Base-by-base conservation (phyloP, 2,888 invertebrate genomes). In the Xestia c-nigrum region DNA sequence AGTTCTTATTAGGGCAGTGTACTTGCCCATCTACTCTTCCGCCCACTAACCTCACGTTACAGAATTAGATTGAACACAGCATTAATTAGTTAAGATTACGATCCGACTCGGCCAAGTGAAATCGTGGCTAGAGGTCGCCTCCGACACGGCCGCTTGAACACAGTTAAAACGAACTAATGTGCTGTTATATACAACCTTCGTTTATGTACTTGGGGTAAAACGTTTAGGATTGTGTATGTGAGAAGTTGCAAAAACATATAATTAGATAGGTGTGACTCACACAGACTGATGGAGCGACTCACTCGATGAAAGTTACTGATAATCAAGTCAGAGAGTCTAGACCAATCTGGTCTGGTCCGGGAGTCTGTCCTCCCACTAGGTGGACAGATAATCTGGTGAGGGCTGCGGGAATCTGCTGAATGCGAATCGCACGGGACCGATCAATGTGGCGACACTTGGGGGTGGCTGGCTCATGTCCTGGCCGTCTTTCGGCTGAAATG, bases 81-180 rank as follows among this genome's bases (percentile, higher is more conserved):
- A 84, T 85, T 85, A 85, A 85, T 89, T 89, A 87, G 73, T 59
- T 31, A 63, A 78, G 89, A 85, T 89, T 86, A 88, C 70, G 80
- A 87, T 88, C 83, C 66, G 40, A 74, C 85, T 69, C 76, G 80
- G 84, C 78, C 84, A 74, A 85, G 89, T 89, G 88, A 89, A 89
- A 89, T 89, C 89, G 85, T 70, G 73, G 79, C 70, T 65, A 82
- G 81, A 89, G 88, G 88, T 86, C 88, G 80, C 6, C 59, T 85
- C 0, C 85, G 89, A 87, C 80, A 87, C 86, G 81, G 74, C 75
- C 77, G 66, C 81, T 78, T 87, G 87, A 50, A 1, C 87, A 81
- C 78, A 52, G 69, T 71, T 78, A 76, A 81, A 77, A 78, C 69
- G 63, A 9, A 63, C 64, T 70, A 74, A 88, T 81, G 81, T 86